A percentile compares a stretch with the other conserved stretches of the same genome.
Evolutionary conservation across 2,888 invertebrate genomes (phyloP).

Genomic region (Dryobotodes eremita): DNA sequence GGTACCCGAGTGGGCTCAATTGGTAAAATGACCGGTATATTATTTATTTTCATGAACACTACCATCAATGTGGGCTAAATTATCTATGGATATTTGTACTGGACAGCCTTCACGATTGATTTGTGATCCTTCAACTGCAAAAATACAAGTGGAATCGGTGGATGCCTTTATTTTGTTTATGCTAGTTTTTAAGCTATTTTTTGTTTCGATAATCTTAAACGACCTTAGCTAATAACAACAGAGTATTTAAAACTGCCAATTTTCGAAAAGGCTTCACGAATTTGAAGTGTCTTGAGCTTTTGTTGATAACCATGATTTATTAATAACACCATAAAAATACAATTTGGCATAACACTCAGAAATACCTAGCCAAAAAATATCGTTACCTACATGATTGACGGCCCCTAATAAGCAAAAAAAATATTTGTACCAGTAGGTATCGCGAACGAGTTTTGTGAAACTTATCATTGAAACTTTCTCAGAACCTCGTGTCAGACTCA

Average conservation of each 20-base stretch:
- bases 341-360: constrained; percentile 39
- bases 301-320: constrained; percentile 12
- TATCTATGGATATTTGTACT: constrained; percentile 50
- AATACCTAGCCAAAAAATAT: constrained; percentile 15
- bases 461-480: constrained; percentile 45
- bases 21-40: constrained; percentile 69
- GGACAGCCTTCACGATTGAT: constrained; percentile 55
- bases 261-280: background rate
- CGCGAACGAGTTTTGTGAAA: constrained; percentile 10
- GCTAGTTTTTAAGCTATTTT: constrained; percentile 18
- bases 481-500: constrained; percentile 30
- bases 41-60: constrained; percentile 69
- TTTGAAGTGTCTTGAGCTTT: constrained; percentile 17
- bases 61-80: constrained; percentile 53
- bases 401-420: constrained; percentile 24
- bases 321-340: constrained; percentile 40
- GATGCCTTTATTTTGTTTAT: constrained; percentile 5
- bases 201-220: constrained; percentile 15
- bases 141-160: constrained; percentile 36
- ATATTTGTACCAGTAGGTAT: constrained; percentile 3
- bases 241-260: constrained; percentile 10
- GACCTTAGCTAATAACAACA: constrained; percentile 25
- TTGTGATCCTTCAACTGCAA: constrained; percentile 39
- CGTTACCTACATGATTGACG: constrained; percentile 24
- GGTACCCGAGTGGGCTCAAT: constrained; percentile 70